A percentile compares a stretch with the other conserved stretches of the same genome.
Evolutionary conservation across 2,797 vertebrate species (phyloP).

Genomic region (Gymnocypris eckloni): DNA sequence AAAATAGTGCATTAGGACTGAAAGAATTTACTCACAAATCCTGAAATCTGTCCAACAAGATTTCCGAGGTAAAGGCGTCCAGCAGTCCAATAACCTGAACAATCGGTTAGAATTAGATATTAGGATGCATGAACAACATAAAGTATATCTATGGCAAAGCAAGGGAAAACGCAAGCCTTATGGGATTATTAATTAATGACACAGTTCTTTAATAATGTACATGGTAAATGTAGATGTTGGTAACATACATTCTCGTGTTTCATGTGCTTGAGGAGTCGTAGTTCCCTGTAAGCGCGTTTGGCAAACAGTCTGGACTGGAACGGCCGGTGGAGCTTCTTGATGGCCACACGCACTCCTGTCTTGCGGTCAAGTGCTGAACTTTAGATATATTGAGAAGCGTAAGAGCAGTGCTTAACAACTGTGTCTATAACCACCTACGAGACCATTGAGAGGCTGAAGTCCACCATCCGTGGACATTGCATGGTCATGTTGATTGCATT

Average conservation of each 20-base stretch:
- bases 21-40: constrained; percentile 88
- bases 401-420: neutral
- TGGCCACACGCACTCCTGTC: constrained; percentile 90
- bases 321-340: constrained; percentile 96
- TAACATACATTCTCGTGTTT: constrained; percentile 91
- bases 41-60: constrained; percentile 89
- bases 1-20: constrained; percentile 7
- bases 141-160: neutral
- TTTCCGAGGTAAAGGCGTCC: constrained; percentile 93
- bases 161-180: neutral
- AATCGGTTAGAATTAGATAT: neutral
- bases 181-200: neutral
- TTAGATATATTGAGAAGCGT: constrained; percentile 32
- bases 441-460: neutral
- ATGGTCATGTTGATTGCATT: neutral
- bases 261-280: constrained; percentile 94
- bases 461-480: neutral
- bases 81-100: constrained; percentile 93
- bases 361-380: constrained; percentile 90
- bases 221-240: constrained; percentile 1
- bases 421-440: neutral
- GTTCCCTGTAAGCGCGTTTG: constrained; percentile 92
- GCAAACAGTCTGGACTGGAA: constrained; percentile 95
- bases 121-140: neutral
- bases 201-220: constrained; percentile 3